phyloP scores from a whole-genome alignment of 2,797 vertebrate genomes.

The Choloepus didactylus region DNA sequence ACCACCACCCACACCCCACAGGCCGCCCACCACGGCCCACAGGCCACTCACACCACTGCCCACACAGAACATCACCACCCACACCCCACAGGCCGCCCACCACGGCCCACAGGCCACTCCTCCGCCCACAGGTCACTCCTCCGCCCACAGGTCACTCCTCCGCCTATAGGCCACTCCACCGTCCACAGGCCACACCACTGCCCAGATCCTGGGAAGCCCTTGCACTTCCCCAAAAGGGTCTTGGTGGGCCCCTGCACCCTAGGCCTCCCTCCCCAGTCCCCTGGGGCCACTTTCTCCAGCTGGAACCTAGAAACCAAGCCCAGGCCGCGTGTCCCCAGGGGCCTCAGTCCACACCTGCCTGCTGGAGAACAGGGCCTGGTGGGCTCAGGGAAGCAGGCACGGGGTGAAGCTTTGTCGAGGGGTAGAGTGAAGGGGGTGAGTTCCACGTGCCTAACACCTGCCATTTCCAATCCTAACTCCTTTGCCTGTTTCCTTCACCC shows the following conservation, averaged over 20 bases:
- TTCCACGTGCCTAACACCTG: background rate
- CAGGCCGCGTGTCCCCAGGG: fast-evolving
- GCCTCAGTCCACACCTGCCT: background rate
- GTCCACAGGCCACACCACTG: background rate
- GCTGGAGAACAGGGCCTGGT: background rate
- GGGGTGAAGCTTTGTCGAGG: no score
- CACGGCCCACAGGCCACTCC: no score
- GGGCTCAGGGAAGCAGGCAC: no score
- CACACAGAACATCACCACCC: no score
- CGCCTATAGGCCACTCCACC: no score
- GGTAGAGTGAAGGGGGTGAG: background rate
- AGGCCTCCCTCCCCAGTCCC: fast-evolving
- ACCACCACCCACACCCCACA: no score
- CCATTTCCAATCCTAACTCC: background rate
- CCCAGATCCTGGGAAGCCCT: background rate
- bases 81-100: no score
- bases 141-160: no score
- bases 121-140: no score
- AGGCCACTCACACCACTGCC: background rate
- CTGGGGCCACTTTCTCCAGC: background rate
- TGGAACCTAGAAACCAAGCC: background rate
- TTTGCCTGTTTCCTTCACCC: background rate
- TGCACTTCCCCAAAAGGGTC: background rate
- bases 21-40: no score
- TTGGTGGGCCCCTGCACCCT: background rate